Percentiles rank a stretch among this genome's conserved stretches.
Conservation (phyloP, 2,888 invertebrate genomes). For the Caenorhabditis sp. region DNA sequence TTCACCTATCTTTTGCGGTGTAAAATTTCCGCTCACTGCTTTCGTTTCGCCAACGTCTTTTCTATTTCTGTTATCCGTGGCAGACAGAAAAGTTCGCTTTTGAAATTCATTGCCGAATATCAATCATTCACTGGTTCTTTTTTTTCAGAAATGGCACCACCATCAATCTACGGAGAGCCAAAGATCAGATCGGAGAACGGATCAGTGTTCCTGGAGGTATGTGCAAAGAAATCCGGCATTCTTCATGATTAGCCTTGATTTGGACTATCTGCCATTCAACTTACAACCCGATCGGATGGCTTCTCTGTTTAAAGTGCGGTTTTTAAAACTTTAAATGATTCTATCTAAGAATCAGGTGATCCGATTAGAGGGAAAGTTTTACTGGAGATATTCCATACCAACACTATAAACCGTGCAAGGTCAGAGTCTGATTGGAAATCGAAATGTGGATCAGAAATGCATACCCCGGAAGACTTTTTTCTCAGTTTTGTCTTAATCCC, state of each 20-base stretch:
- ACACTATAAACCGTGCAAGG: no score
- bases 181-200: constrained; percentile 76
- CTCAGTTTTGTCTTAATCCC: no score
- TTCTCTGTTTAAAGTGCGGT: no score
- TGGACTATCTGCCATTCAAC: no score
- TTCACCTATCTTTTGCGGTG: constrained; percentile 18
- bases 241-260: not conserved
- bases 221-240: not conserved
- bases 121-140: not conserved
- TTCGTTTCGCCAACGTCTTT: not conserved
- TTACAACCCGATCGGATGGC: no score
- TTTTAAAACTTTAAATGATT: no score
- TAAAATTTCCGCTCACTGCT: constrained; percentile 4
- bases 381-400: no score
- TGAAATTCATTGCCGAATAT: not conserved
- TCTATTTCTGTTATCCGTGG: not conserved
- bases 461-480: not conserved
- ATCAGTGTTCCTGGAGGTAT: constrained; percentile 76
- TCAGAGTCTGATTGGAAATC: no score
- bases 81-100: constrained; percentile 9
- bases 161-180: constrained; percentile 77
- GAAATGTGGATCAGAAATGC: no score
- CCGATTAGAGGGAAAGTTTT: no score
- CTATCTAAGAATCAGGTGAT: no score
- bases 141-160: constrained; percentile 74